Percentiles rank a stretch among this genome's conserved stretches.
phyloP scores from a whole-genome alignment of 2,113 vertebrate species.

The Pelecanus crispus region DNA sequence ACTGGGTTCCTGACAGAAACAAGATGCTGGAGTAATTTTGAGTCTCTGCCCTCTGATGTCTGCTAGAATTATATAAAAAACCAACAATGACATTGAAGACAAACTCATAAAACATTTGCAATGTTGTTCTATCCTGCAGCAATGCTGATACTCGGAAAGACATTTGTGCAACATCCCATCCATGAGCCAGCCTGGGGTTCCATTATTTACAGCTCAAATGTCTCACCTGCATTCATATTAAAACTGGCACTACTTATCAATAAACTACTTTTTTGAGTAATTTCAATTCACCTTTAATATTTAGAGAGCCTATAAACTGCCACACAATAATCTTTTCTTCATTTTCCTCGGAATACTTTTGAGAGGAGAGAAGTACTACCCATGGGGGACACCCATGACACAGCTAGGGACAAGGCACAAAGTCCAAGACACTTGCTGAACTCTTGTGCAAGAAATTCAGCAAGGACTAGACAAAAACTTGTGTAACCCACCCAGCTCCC shows the following conservation, averaged over 20 bases:
- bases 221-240: background rate
- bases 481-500: background rate
- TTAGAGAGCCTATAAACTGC: background rate
- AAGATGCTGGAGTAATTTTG: background rate
- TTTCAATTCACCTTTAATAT: background rate
- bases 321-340: no score
- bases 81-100: background rate
- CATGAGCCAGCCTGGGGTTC: background rate
- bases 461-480: background rate
- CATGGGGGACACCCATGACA: fast-evolving
- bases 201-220: background rate
- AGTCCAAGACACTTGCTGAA: background rate
- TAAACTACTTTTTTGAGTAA: background rate
- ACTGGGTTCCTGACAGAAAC: background rate
- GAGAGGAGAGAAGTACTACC: background rate
- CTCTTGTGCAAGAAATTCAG: background rate
- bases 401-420: background rate
- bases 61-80: background rate
- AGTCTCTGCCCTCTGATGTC: background rate
- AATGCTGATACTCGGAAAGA: background rate
- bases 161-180: background rate
- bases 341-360: background rate
- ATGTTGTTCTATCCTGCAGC: fast-evolving
- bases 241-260: background rate
- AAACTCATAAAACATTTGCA: background rate